Evolutionary conservation across 2,888 invertebrate genomes (phyloP).

Genomic region (Machimus rusticus): DNA sequence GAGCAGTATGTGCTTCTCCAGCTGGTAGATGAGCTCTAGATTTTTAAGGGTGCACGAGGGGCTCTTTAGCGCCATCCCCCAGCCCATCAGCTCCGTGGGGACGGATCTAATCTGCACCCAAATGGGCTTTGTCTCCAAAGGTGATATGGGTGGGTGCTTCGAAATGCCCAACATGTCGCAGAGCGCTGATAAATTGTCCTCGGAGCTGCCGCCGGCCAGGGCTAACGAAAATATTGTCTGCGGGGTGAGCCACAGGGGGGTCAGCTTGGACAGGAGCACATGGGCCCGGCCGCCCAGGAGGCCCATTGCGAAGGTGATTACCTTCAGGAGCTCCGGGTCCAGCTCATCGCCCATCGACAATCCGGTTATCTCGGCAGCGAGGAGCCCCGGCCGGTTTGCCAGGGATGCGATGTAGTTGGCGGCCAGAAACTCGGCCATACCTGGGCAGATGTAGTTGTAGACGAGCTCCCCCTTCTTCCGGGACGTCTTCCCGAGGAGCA

Average conservation of each 20-base stretch:
- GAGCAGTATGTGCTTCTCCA: constrained; percentile 61
- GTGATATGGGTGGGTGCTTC: constrained; percentile 62
- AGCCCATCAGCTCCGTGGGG: constrained; percentile 65
- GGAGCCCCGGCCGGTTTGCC: constrained; percentile 64
- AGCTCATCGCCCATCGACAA: constrained; percentile 59
- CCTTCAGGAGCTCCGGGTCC: constrained; percentile 61
- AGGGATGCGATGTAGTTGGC: constrained; percentile 67
- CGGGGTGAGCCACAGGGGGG: constrained; percentile 65
- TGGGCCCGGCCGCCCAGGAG: constrained; percentile 65
- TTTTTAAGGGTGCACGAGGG: constrained; percentile 64
- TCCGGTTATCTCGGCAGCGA: constrained; percentile 63
- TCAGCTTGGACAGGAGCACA: constrained; percentile 64
- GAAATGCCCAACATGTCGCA: constrained; percentile 65
- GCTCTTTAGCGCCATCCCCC: constrained; percentile 65
- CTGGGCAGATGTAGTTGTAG: constrained; percentile 65
- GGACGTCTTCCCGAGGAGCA: constrained; percentile 61
- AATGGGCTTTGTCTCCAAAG: constrained; percentile 55
- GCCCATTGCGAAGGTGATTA: constrained; percentile 65
- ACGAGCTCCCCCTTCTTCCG: constrained; percentile 61
- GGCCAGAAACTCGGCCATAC: constrained; percentile 66
- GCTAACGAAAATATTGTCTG: constrained; percentile 65
- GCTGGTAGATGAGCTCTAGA: constrained; percentile 65
- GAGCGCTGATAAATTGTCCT: constrained; percentile 65
- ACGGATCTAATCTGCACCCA: constrained; percentile 62
- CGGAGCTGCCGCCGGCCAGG: constrained; percentile 66